Evolutionary conservation across 23 tunicate genomes (phyloP).

Genomic region (Trididemnum clinides): DNA sequence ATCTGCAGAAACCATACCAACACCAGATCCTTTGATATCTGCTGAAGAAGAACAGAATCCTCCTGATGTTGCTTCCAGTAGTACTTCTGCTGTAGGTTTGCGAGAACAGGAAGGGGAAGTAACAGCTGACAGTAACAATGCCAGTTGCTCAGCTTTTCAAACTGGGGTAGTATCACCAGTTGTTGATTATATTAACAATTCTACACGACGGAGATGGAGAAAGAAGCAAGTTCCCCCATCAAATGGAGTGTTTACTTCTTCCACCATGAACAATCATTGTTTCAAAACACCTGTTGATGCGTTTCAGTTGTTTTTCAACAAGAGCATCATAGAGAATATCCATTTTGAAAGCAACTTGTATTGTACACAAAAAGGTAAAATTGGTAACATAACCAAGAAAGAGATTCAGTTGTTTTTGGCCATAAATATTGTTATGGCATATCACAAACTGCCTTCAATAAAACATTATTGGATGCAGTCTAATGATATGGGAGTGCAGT

Average conservation of each 20-base stretch:
- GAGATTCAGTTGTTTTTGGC: slow-evolving; percentile 2
- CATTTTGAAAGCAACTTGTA: slow-evolving; percentile 1
- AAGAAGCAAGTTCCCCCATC: no score
- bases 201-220: no score
- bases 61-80: no score
- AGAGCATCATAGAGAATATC: neutral
- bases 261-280: neutral
- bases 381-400: neutral
- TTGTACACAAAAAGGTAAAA: neutral
- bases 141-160: no score
- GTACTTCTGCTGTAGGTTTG: no score
- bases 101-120: no score
- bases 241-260: neutral
- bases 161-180: no score
- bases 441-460: neutral
- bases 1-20: no score
- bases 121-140: no score
- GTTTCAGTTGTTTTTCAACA: neutral
- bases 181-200: no score
- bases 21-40: no score
- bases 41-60: no score
- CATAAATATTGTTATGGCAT: slow-evolving; percentile 17
- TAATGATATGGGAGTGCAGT: neutral
- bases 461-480: neutral
- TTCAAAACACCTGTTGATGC: neutral